These are phyloP conservation scores for Latrodectus hesperus DNA, from an alignment of 2,888 invertebrate genomes.

Conservation along the genomic window DNA sequence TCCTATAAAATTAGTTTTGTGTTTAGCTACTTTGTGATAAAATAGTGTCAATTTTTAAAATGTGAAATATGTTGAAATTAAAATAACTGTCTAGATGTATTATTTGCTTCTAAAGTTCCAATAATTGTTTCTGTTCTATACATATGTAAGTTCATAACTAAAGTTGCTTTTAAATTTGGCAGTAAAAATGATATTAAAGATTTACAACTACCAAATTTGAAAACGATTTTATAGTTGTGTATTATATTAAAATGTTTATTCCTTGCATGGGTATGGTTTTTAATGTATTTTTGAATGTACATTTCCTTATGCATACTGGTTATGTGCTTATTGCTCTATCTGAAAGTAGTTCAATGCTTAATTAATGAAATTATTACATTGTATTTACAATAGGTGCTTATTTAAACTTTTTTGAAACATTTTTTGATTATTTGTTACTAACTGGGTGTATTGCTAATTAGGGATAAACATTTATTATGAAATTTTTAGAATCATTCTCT, in stretches of 20 bases:
- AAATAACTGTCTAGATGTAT: no score
- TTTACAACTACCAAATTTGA: background rate
- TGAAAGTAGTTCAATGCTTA: background rate
- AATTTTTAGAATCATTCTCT: conserved; percentile 17
- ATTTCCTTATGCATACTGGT: conserved; percentile 42
- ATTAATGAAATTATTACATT: background rate
- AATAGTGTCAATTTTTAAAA: no score
- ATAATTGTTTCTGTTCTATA: no score
- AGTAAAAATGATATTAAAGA: background rate
- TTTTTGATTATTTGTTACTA: conserved; percentile 10
- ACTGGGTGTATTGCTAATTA: background rate
- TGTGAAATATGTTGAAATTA: no score
- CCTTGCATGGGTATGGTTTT: conserved; percentile 26
- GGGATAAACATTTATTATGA: background rate
- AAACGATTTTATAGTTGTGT: background rate
- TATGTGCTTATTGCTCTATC: conserved; percentile 22
- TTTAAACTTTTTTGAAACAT: background rate
- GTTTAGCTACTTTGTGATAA: no score
- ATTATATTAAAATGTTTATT: conserved; percentile 20
- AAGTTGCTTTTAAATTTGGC: background rate
- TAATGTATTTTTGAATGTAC: conserved; percentile 3
- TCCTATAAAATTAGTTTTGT: no score
- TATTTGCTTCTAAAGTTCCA: no score
- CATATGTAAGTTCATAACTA: no score
- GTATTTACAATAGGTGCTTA: background rate